Evolutionary conservation across 2,113 vertebrate genomes (phyloP).

Genomic region (Hassar affinis): DNA sequence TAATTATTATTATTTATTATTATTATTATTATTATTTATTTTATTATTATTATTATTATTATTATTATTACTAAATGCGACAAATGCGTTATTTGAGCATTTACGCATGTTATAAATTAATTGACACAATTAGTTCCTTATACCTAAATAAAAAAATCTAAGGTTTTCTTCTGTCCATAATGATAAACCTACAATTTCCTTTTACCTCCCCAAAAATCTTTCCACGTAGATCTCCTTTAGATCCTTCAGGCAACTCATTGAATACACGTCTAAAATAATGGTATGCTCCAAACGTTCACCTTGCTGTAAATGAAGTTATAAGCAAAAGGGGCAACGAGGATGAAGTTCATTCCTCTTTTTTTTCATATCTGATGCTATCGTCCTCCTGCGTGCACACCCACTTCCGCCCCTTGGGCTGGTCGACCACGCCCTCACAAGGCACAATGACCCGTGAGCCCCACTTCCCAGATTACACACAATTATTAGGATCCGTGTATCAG

Average conservation of each 20-base stretch:
- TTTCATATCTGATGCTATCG: slow-evolving; percentile 46
- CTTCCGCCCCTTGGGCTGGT: slow-evolving; percentile 87
- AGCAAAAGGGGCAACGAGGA: slow-evolving; percentile 57
- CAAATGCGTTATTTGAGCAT: too few species aligned
- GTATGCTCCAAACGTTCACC: slow-evolving; percentile 49
- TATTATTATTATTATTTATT: too few species aligned
- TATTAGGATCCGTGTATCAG: slow-evolving; percentile 2
- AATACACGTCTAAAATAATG: background rate
- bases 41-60: too few species aligned
- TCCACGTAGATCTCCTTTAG: background rate
- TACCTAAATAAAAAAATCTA: too few species aligned
- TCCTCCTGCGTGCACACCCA: slow-evolving; percentile 71
- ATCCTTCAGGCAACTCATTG: too few species aligned
- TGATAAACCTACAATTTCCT: too few species aligned
- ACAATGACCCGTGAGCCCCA: slow-evolving; percentile 80
- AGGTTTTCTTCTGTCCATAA: too few species aligned
- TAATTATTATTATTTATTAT: too few species aligned
- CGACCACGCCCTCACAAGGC: slow-evolving; percentile 88
- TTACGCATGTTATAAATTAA: too few species aligned
- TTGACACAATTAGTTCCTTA: too few species aligned
- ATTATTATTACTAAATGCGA: too few species aligned
- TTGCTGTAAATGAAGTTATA: slow-evolving; percentile 63
- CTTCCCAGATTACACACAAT: slow-evolving; percentile 71
- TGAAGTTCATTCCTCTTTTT: slow-evolving; percentile 76
- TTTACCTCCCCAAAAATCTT: too few species aligned